Evolutionary conservation across 2,888 invertebrate genomes (phyloP), one percentile per base, ranked within the genome.

Genomic region (Drosophila acutilabella): DNA sequence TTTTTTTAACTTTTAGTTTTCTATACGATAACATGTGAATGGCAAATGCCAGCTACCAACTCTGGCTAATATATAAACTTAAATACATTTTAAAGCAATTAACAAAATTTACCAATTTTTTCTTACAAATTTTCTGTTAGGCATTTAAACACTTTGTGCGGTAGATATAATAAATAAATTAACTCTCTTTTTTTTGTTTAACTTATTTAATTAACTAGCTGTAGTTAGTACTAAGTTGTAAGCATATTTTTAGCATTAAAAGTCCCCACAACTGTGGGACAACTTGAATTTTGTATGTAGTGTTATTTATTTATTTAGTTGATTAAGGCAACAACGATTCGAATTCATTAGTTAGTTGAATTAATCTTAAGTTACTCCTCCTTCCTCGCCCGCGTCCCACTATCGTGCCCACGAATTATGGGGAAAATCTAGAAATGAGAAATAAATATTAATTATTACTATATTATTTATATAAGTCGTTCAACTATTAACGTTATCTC

Each of bases 401-500:
- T 10, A 11, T 48, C 10, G 4, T 8, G 11, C 4, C 26, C n/a
- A 18, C 16, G 6, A 30, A n/a, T 11, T 6, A n/a, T 8, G 42
- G 6, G n/a, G 16, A n/a, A 16, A 18, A 20, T n/a, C 13, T 14
- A 36, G 11, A 45, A 14, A 16, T 11, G 36, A 36, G 2, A 33
- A 10, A n/a, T 42, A 51, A 20, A 16, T 26, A 23, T 6, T 23
- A 23, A 23, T 23, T 48, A 58, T n/a, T 11, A 41, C 11, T 30
- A 20, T 13, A 36, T 4, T 64, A 64, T n/a, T 13, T 6, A 6
- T 7, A 4, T 65, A 76, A 76, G 70, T 65, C 53, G 76, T 78
- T 78, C 79, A 78, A 71, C 76, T 76, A 75, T 75, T 74, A 74
- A 68, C 64, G 57, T 73, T 75, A 78, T 54, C 64, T 73, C 74